These are phyloP conservation scores for Furcifer pardalis DNA, from an alignment of 2,797 vertebrate species.

Conservation along the genomic window DNA sequence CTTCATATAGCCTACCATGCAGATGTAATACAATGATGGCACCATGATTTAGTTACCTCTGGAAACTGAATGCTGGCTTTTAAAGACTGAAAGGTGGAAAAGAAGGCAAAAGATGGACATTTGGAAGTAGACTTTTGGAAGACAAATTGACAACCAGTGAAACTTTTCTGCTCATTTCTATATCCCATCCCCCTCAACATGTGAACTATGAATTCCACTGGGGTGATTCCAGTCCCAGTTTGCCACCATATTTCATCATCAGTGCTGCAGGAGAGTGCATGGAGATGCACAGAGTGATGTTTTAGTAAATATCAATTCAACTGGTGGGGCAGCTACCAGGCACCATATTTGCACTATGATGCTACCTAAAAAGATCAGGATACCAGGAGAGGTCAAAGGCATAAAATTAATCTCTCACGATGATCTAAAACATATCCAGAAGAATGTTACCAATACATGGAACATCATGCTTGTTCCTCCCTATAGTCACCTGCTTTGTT, in stretches of 20 bases:
- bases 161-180: neutral
- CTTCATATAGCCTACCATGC: neutral
- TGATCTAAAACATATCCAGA: neutral
- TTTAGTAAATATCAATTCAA: neutral
- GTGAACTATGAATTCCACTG: neutral
- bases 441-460: neutral
- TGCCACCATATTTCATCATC: neutral
- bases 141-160: neutral
- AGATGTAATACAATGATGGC: neutral
- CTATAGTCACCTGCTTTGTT: neutral
- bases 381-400: neutral
- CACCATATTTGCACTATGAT: neutral
- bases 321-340: too few species aligned
- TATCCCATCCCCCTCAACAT: neutral
- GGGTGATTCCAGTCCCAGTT: too few species aligned
- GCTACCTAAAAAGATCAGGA: neutral
- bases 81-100: neutral
- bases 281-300: neutral
- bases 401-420: neutral
- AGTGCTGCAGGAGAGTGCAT: neutral
- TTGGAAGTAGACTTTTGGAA: neutral
- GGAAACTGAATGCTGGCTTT: neutral
- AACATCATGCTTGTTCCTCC: rapidly evolving
- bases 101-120: neutral
- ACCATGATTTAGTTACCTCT: neutral